A percentile compares a stretch with the other conserved stretches of the same genome.
Evolutionary conservation across 2,113 vertebrate genomes (phyloP).

Genomic region (Pongo abelii): DNA sequence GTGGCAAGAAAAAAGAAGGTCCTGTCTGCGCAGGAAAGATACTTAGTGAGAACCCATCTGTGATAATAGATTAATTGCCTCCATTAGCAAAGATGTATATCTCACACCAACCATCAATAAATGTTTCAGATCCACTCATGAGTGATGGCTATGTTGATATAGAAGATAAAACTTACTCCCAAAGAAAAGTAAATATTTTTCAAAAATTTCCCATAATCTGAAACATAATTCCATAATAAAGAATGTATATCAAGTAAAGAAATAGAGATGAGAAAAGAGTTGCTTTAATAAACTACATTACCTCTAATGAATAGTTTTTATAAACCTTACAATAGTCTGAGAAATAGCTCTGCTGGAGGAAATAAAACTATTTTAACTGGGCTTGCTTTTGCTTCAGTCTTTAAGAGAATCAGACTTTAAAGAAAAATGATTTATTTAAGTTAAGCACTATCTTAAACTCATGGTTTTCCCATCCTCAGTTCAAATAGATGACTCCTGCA

Average conservation of each 20-base stretch:
- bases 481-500: neutral
- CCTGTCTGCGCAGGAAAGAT: conserved; percentile 58
- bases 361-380: neutral
- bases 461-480: neutral
- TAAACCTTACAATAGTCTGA: neutral
- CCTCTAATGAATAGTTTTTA: neutral
- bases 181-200: neutral
- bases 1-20: conserved; percentile 64
- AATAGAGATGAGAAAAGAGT: neutral
- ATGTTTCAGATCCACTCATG: conserved; percentile 40
- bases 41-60: conserved; percentile 69
- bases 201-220: neutral
- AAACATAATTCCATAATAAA: conserved; percentile 6
- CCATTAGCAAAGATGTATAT: conserved; percentile 75
- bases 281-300: neutral
- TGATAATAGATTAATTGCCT: conserved; percentile 73
- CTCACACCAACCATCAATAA: conserved; percentile 63
- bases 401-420: neutral
- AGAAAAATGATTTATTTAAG: neutral
- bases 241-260: neutral
- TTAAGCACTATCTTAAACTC: neutral
- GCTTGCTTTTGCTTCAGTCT: neutral
- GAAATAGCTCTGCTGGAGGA: neutral
- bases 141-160: conserved; percentile 34
- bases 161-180: neutral